Evolutionary conservation across 2,797 vertebrate species (phyloP), one percentile per base, ranked within the genome.

Genomic region (Smutsia gigantea): DNA sequence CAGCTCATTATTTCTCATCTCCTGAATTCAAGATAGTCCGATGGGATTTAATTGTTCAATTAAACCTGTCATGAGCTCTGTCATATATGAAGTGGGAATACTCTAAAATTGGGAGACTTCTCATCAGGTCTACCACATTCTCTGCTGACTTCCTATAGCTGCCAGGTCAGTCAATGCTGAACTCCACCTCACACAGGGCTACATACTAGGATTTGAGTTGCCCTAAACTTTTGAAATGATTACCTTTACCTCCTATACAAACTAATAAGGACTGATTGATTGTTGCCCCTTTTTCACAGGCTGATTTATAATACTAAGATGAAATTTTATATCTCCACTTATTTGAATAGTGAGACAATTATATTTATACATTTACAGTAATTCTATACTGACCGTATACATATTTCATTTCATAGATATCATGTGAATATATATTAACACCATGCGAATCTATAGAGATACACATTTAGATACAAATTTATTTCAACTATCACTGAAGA

Each of bases 21-120:
- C 19, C 12, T 81, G 79, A 97, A 92, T 25, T 68, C 10, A 46
- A 34, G 69, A 39, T 17, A 66, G 69, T 78, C 75, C 83, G n/a
- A 59, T 53, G 0, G 1, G 53, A 85, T 94, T 95, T 97, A 93
- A 97, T 59, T 97, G 79, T 90, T 95, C 88, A 95, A 23, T 87
- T 4, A 2, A 97, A 88, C 4, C n/a, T 83, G 51, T 90, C 71
- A 74, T 10, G 55, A 87, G 21, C 5, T 42, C 59, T 93, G 49
- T 90, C 74, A 57, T 87, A 95, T 91, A 37, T 93, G 82, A 94
- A 85, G 34, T 82, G 29, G 55, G 57, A 96, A 84, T 82, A 71
- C 10, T 79, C 78, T 82, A n/a, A 84, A 53, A 21, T 59, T 68
- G n/a, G 39, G 46, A 90, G 34, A 84, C 66, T 89, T 94, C 31